Percentiles rank a stretch among this genome's conserved stretches.
These are phyloP conservation scores for Channa maculata DNA, from an alignment of 2,113 vertebrate species.

Conservation along the genomic window DNA sequence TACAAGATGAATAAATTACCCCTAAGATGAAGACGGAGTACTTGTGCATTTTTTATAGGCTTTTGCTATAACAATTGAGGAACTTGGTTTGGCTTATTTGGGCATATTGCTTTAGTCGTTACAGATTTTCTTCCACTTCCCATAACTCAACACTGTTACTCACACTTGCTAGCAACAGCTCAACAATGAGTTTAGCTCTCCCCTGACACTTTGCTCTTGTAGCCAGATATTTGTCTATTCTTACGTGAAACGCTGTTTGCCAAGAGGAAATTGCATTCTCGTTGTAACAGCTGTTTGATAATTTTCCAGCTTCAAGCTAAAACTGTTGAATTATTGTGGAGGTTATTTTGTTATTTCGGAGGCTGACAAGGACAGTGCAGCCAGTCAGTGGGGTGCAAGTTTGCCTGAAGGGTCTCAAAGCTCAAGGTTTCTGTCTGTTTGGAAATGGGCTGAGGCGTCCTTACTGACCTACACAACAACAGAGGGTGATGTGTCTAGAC, in stretches of 20 bases:
- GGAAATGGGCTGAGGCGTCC: conserved; percentile 58
- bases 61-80: neutral
- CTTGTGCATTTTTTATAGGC: neutral
- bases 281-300: conserved; percentile 66
- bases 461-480: conserved; percentile 51
- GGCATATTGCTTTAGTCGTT: conserved; percentile 12
- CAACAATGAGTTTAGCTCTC: conserved; percentile 52
- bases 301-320: conserved; percentile 52
- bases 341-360: conserved; percentile 75
- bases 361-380: conserved; percentile 70
- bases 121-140: conserved; percentile 5
- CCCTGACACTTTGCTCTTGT: conserved; percentile 61
- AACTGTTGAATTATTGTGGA: conserved; percentile 74
- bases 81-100: neutral
- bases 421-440: conserved; percentile 62
- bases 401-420: conserved; percentile 59
- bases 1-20: conserved; percentile 1
- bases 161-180: conserved; percentile 30
- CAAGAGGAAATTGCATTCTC: conserved; percentile 62
- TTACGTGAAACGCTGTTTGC: conserved; percentile 66
- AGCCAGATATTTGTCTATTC: conserved; percentile 71
- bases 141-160: conserved; percentile 2
- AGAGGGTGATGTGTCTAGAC: conserved; percentile 47
- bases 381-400: conserved; percentile 54
- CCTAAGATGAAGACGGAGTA: neutral